Conservation (phyloP, 2,888 invertebrate genomes). For the Eupithecia tripunctaria region DNA sequence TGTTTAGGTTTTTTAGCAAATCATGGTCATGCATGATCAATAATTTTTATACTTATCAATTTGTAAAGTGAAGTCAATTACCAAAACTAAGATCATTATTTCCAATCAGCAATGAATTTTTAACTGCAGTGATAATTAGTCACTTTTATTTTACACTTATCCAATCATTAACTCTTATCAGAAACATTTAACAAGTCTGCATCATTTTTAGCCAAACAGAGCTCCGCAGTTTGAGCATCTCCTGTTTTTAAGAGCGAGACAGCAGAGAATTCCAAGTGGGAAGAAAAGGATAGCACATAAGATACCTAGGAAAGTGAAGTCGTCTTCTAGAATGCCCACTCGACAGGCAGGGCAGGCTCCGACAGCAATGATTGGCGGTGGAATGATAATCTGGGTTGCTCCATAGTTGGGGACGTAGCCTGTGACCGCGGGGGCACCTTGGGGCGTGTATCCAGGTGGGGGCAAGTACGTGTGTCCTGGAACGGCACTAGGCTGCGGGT, state of each 20-base stretch:
- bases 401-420: constrained; percentile 85
- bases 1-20: background rate
- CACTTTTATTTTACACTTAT: constrained; percentile 48
- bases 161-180: constrained; percentile 49
- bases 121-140: constrained; percentile 11
- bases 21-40: background rate
- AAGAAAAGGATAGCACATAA: constrained; percentile 94
- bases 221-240: constrained; percentile 95
- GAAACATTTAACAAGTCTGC: constrained; percentile 46
- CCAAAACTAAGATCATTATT: constrained; percentile 22
- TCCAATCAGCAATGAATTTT: background rate
- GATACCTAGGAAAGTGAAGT: constrained; percentile 93
- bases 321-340: constrained; percentile 94
- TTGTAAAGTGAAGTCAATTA: background rate
- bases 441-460: constrained; percentile 84
- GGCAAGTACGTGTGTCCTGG: constrained; percentile 71
- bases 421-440: constrained; percentile 66
- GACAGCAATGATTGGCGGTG: constrained; percentile 91
- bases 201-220: constrained; percentile 85
- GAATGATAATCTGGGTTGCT: constrained; percentile 86
- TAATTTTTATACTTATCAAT: background rate
- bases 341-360: constrained; percentile 95
- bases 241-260: constrained; percentile 92
- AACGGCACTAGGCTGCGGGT: constrained; percentile 29
- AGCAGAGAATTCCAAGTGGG: constrained; percentile 94